These are phyloP conservation scores for Aspiorhynchus laticeps DNA, from an alignment of 2,113 vertebrate genomes.

Conservation along the genomic window DNA sequence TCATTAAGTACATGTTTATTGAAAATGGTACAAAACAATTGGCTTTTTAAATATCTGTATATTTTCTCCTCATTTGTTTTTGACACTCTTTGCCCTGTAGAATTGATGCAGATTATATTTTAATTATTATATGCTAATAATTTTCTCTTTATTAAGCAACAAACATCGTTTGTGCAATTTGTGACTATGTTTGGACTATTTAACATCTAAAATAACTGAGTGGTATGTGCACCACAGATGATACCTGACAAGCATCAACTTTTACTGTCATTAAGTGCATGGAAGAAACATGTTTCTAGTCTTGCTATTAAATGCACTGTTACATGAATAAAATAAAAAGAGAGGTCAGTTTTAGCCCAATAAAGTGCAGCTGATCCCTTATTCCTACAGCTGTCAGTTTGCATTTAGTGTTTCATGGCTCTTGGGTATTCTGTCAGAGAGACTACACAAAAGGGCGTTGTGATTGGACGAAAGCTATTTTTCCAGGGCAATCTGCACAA, in stretches of 20 bases:
- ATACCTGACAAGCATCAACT: no score
- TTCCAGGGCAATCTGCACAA: conserved; percentile 53
- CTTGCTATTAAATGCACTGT: conserved; percentile 49
- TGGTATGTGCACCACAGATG: neutral
- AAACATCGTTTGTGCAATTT: neutral
- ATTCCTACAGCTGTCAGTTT: conserved; percentile 74
- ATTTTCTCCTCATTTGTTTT: no score
- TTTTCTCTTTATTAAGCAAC: neutral
- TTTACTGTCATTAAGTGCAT: neutral
- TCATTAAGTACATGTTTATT: no score
- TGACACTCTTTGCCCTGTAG: no score
- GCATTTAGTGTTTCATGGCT: conserved; percentile 68
- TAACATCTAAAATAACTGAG: no score
- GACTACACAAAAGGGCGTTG: conserved; percentile 59
- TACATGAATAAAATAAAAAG: conserved; percentile 34
- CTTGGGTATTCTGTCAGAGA: conserved; percentile 59
- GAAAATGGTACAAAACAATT: no score
- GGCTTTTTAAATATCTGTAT: no score
- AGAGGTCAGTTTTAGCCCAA: conserved; percentile 57
- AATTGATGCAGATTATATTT: neutral
- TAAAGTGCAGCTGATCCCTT: conserved; percentile 61
- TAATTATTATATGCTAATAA: neutral
- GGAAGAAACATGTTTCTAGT: conserved; percentile 1
- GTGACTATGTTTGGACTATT: no score
- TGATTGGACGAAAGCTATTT: conserved; percentile 61